Conservation (phyloP, 2,888 invertebrate species). For the Volucella zonaria region DNA sequence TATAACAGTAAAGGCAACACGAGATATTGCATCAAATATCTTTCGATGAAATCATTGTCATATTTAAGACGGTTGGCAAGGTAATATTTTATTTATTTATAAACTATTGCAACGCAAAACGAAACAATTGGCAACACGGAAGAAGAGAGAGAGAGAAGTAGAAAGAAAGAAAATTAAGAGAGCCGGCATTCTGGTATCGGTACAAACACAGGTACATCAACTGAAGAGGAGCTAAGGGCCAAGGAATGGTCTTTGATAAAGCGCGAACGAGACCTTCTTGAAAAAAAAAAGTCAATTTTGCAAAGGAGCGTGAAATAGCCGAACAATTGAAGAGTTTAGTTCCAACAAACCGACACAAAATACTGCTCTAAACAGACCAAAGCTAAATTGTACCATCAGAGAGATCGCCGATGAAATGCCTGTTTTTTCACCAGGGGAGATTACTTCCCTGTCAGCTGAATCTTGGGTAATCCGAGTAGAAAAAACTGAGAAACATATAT, state of each 20-base stretch:
- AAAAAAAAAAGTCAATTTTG: conserved; percentile 13
- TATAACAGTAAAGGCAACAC: too few species aligned
- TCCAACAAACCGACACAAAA: not conserved
- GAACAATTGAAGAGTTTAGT: conserved; percentile 6
- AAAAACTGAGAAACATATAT: conserved; percentile 22
- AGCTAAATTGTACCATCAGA: conserved; percentile 12
- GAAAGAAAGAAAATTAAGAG: too few species aligned
- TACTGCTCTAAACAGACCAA: not conserved
- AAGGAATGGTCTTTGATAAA: conserved; percentile 23
- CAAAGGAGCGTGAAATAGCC: conserved; percentile 22
- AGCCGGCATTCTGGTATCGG: too few species aligned
- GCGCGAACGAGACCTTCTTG: conserved; percentile 12
- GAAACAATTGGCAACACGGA: too few species aligned
- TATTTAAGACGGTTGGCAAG: too few species aligned
- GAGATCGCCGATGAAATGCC: conserved; percentile 24
- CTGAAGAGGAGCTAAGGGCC: conserved; percentile 13
- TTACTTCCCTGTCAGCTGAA: conserved; percentile 26
- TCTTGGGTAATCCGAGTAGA: conserved; percentile 31
- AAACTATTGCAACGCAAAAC: too few species aligned
- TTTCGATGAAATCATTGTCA: too few species aligned
- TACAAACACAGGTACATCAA: not conserved
- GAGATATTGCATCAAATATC: too few species aligned
- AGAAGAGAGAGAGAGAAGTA: too few species aligned
- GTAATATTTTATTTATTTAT: too few species aligned
- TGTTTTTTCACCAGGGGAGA: conserved; percentile 14